Evolutionary conservation across 1,140 invertebrate species (phyloP).

Genomic region (Rhysida immarginata): DNA sequence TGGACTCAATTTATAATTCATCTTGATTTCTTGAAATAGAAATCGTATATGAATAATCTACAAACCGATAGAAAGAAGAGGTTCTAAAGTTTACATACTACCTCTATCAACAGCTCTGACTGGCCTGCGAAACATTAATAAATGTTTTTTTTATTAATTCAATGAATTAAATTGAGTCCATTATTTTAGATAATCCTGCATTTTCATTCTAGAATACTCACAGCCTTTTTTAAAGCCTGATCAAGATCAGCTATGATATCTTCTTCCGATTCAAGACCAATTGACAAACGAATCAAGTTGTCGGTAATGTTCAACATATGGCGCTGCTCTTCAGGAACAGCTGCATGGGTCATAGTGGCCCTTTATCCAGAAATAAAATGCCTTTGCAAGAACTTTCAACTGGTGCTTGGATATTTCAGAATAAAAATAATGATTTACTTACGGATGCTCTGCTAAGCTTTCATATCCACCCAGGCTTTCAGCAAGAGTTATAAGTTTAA

Average conservation of each 20-base stretch:
- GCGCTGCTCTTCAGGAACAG: constrained; percentile 45
- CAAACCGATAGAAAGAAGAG: too few relatives aligned
- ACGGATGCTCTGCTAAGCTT: constrained; percentile 52
- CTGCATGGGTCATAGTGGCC: constrained; percentile 35
- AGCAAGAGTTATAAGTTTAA: constrained; percentile 76
- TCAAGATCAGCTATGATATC: constrained; percentile 82
- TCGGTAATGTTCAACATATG: constrained; percentile 66
- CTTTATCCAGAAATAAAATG: constrained; percentile 16
- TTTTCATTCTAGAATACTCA: too few relatives aligned
- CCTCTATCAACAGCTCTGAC: too few relatives aligned
- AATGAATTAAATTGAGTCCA: too few relatives aligned
- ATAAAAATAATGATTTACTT: constrained; percentile 17
- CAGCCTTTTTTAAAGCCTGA: constrained; percentile 46
- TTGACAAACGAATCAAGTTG: constrained; percentile 71
- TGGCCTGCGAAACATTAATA: too few relatives aligned
- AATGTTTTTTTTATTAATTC: too few relatives aligned
- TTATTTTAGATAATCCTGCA: too few relatives aligned
- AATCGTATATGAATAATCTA: too few relatives aligned
- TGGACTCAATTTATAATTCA: too few relatives aligned
- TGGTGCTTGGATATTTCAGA: background rate
- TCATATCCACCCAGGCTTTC: constrained; percentile 94
- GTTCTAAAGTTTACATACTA: too few relatives aligned
- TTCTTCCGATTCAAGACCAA: constrained; percentile 73
- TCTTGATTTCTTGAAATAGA: too few relatives aligned
- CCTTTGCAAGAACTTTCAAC: background rate